A percentile compares a stretch with the other conserved stretches of the same genome.
These are phyloP conservation scores for Cryptotis parvus DNA, from an alignment of 2,113 vertebrate species.

Conservation along the genomic window DNA sequence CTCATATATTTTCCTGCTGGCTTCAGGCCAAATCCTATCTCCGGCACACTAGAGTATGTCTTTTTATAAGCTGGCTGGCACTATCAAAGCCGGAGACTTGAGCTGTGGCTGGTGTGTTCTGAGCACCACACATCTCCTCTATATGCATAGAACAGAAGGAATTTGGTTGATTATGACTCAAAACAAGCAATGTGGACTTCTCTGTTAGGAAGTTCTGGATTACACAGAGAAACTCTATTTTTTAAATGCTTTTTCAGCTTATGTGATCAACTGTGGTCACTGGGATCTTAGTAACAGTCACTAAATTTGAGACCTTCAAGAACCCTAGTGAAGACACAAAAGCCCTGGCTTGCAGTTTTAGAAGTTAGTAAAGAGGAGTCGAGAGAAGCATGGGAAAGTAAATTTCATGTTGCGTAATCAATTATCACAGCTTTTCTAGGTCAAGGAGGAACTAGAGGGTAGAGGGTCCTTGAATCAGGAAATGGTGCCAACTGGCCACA, in stretches of 20 bases:
- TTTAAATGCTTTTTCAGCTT: too few species aligned
- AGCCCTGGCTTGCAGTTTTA: background rate
- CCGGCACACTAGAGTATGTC: background rate
- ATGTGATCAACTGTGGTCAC: background rate
- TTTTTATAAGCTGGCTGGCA: slow-evolving; percentile 35
- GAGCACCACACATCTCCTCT: background rate
- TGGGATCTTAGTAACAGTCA: slow-evolving; percentile 14
- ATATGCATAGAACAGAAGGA: background rate
- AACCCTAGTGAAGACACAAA: background rate
- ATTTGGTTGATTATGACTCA: background rate
- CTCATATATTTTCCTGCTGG: slow-evolving; percentile 71
- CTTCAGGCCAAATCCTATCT: slow-evolving; percentile 62
- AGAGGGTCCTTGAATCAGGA: background rate
- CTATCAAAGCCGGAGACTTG: slow-evolving; percentile 34
- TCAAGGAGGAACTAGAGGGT: background rate
- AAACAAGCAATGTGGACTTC: background rate
- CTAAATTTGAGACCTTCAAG: slow-evolving; percentile 14
- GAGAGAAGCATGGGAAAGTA: background rate
- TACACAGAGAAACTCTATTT: background rate
- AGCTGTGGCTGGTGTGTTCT: background rate
- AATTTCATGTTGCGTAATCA: slow-evolving; percentile 7
- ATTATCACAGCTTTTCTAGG: background rate
- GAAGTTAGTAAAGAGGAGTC: background rate
- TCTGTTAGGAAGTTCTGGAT: background rate
- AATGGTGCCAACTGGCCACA: background rate